Percentiles rank a stretch among this genome's conserved stretches.
phyloP scores from a whole-genome alignment of 2,797 vertebrate genomes.

The Clarias laeviceps region DNA sequence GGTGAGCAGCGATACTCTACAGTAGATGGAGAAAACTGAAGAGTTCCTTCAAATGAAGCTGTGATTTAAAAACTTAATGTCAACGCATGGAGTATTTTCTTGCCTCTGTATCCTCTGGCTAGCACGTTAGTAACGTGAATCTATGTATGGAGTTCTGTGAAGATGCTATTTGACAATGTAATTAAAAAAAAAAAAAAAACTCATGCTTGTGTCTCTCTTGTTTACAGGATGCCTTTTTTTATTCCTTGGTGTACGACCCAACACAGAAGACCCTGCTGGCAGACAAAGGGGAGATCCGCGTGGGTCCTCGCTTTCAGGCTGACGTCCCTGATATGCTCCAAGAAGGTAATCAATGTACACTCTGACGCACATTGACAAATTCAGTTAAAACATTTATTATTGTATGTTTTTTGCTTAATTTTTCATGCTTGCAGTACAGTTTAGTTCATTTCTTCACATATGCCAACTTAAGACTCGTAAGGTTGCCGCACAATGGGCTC shows the following conservation, averaged over 20 bases:
- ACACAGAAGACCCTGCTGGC: constrained; percentile 95
- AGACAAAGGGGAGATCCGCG: constrained; percentile 96
- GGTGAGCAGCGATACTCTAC: neutral
- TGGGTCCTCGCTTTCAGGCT: constrained; percentile 95
- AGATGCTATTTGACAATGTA: neutral
- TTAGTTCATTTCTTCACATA: neutral
- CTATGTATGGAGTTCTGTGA: neutral
- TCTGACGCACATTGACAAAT: neutral
- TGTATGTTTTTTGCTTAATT: neutral
- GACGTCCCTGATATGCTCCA: constrained; percentile 95
- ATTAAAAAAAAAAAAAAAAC: neutral
- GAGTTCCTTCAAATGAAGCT: neutral
- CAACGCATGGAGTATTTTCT: neutral
- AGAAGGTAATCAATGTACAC: constrained; percentile 79
- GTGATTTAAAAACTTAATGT: neutral
- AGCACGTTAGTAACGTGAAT: neutral
- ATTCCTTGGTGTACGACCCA: constrained; percentile 95
- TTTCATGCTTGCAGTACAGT: neutral
- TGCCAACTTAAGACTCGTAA: neutral
- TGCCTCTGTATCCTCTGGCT: neutral
- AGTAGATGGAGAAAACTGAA: neutral
- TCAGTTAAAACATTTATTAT: neutral
- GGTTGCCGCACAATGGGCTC: neutral
- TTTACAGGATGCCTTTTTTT: constrained; percentile 92
- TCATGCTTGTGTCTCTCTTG: constrained; percentile 44